Evolutionary conservation across 2,888 invertebrate genomes (phyloP).

Genomic region (Galerucella calmariensis): DNA sequence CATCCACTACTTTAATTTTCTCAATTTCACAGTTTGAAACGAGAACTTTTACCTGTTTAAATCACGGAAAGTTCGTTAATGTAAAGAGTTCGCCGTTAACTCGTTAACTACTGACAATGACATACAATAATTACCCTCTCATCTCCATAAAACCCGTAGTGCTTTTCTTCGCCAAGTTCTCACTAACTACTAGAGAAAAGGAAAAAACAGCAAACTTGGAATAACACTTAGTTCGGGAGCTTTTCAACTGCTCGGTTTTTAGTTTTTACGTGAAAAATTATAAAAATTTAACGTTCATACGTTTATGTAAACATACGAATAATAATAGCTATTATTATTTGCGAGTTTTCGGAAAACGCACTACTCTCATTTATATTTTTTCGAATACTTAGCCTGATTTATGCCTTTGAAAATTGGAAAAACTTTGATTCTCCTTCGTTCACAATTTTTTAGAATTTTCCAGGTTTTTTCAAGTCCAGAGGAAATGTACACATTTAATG

Average conservation of each 20-base stretch:
- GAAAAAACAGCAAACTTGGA: neutral
- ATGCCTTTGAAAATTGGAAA: too few relatives aligned
- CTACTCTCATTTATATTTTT: too few relatives aligned
- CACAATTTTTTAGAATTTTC: too few relatives aligned
- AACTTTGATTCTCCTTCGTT: too few relatives aligned
- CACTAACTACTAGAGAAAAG: neutral
- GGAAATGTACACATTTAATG: too few relatives aligned
- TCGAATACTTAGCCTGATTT: too few relatives aligned
- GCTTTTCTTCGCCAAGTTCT: conserved; percentile 35
- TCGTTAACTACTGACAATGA: conserved; percentile 55
- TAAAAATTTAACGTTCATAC: too few relatives aligned
- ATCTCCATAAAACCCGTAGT: conserved; percentile 45
- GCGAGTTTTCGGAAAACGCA: too few relatives aligned
- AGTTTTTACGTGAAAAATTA: too few relatives aligned
- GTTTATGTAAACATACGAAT: too few relatives aligned
- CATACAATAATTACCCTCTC: conserved; percentile 53
- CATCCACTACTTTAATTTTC: conserved; percentile 40
- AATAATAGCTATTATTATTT: too few relatives aligned
- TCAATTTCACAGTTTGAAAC: conserved; percentile 42
- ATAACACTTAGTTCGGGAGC: neutral
- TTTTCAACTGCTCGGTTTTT: neutral
- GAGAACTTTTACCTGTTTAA: conserved; percentile 43
- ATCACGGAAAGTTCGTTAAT: conserved; percentile 45
- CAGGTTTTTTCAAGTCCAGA: too few relatives aligned
- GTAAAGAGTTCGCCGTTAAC: conserved; percentile 44